phyloP scores from a whole-genome alignment of 2,888 invertebrate genomes.

The Aplocera efformata region DNA sequence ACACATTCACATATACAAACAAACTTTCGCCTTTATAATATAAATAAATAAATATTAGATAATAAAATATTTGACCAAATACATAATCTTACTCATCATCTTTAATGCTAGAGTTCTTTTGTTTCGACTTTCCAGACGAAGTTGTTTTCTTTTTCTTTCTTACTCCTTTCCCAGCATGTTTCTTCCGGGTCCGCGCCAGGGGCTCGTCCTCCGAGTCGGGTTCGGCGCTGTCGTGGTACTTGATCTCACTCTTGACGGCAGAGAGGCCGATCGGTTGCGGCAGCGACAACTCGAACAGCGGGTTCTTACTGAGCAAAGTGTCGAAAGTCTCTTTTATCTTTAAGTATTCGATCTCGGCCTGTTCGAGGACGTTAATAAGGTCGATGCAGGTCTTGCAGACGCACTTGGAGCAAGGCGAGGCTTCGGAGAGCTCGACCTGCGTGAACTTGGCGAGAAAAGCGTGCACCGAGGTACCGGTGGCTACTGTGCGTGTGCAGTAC shows the following conservation, averaged over 20 bases:
- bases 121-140: slow-evolving; percentile 38
- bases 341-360: slow-evolving; percentile 60
- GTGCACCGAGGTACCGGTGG: slow-evolving; percentile 47
- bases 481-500: slow-evolving; percentile 39
- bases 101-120: slow-evolving; percentile 9
- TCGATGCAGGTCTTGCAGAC: slow-evolving; percentile 61
- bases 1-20: slow-evolving; percentile 54
- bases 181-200: slow-evolving; percentile 56
- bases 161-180: slow-evolving; percentile 45
- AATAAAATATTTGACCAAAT: background rate
- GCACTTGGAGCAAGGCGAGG: slow-evolving; percentile 39
- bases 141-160: slow-evolving; percentile 56
- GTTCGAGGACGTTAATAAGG: slow-evolving; percentile 61
- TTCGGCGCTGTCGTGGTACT: slow-evolving; percentile 19
- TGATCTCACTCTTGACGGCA: slow-evolving; percentile 42
- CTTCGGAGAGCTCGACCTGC: slow-evolving; percentile 26
- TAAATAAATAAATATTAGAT: no score
- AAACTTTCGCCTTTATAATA: no score
- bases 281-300: slow-evolving; percentile 46
- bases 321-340: slow-evolving; percentile 63
- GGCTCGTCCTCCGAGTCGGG: slow-evolving; percentile 65
- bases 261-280: slow-evolving; percentile 32
- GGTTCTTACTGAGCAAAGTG: slow-evolving; percentile 61
- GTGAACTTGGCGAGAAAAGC: slow-evolving; percentile 54
- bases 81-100: slow-evolving; percentile 9